Percentiles rank a stretch among this genome's conserved stretches.
Evolutionary conservation across 2,888 invertebrate genomes (phyloP).

Genomic region (Caenorhabditis afra): DNA sequence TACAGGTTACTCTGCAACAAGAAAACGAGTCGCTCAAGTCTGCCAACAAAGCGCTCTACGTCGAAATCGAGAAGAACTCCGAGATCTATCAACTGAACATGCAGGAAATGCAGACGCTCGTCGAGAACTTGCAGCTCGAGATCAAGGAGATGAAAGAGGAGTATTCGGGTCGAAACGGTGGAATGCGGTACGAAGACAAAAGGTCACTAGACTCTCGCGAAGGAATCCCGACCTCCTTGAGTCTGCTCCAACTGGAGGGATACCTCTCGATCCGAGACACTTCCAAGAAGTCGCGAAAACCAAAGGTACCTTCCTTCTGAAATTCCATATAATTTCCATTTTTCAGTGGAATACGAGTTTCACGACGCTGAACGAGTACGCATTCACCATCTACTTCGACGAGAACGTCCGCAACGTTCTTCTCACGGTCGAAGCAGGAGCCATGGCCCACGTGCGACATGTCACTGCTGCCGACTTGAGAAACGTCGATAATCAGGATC

Average conservation of each 20-base stretch:
- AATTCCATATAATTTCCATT: neutral
- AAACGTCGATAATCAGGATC: constrained; percentile 97
- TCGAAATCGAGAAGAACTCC: constrained; percentile 34
- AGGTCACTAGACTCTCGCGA: constrained; percentile 64
- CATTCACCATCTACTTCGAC: constrained; percentile 51
- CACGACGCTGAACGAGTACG: constrained; percentile 49
- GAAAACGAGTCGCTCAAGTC: constrained; percentile 38
- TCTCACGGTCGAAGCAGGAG: constrained; percentile 83
- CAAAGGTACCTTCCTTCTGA: constrained; percentile 20
- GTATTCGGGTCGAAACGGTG: constrained; percentile 18
- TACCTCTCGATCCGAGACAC: constrained; percentile 49
- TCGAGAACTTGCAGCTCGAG: constrained; percentile 82
- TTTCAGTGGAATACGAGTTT: constrained; percentile 51
- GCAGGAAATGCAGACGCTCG: constrained; percentile 18
- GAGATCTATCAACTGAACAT: constrained; percentile 19
- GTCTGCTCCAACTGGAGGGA: constrained; percentile 34
- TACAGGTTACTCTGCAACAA: constrained; percentile 55
- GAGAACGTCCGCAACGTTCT: constrained; percentile 33
- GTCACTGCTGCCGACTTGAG: constrained; percentile 99
- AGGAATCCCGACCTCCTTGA: constrained; percentile 51
- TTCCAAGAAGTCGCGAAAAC: constrained; percentile 50
- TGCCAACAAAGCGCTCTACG: constrained; percentile 23
- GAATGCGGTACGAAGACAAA: constrained; percentile 38
- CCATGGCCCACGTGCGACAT: constrained; percentile 97
- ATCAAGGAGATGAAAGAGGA: constrained; percentile 86